Conservation (phyloP, 2,113 vertebrate species). For the Semicossyphus pulcher region DNA sequence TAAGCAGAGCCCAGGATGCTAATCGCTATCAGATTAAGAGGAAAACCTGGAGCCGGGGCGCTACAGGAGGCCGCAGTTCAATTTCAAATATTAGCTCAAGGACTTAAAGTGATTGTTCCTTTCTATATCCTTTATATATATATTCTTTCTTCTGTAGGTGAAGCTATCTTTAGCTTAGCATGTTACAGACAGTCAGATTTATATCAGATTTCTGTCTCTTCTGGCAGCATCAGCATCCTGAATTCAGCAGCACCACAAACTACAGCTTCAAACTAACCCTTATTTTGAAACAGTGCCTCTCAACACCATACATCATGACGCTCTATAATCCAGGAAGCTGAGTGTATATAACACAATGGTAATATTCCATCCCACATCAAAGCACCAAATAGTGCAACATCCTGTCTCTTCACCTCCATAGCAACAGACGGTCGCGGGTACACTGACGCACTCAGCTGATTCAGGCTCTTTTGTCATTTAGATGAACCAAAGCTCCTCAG, state of each 20-base stretch:
- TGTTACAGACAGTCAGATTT: too few relatives aligned
- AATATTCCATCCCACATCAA: slow-evolving; percentile 58
- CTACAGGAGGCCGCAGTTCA: slow-evolving; percentile 22
- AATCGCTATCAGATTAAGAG: slow-evolving; percentile 67
- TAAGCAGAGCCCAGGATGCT: slow-evolving; percentile 72
- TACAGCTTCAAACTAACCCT: not conserved
- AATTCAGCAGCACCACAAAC: not conserved
- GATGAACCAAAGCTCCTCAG: slow-evolving; percentile 73
- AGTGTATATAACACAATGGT: slow-evolving; percentile 34
- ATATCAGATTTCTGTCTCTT: too few relatives aligned
- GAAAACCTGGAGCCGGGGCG: slow-evolving; percentile 27
- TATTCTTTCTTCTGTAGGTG: too few relatives aligned
- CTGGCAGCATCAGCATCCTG: not conserved
- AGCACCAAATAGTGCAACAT: slow-evolving; percentile 50
- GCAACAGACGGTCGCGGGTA: slow-evolving; percentile 74
- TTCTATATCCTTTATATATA: not conserved
- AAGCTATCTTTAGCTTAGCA: too few relatives aligned
- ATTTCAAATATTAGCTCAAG: slow-evolving; percentile 34
- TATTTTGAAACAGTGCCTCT: not conserved
- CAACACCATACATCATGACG: not conserved
- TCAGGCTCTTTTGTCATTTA: slow-evolving; percentile 83
- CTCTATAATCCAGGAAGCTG: not conserved
- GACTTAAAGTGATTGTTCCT: slow-evolving; percentile 3
- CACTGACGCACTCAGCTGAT: slow-evolving; percentile 68
- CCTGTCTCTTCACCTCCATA: slow-evolving; percentile 73